Evolutionary conservation across 2,797 vertebrate genomes (phyloP).

Genomic region (Apodemus agrarius): DNA sequence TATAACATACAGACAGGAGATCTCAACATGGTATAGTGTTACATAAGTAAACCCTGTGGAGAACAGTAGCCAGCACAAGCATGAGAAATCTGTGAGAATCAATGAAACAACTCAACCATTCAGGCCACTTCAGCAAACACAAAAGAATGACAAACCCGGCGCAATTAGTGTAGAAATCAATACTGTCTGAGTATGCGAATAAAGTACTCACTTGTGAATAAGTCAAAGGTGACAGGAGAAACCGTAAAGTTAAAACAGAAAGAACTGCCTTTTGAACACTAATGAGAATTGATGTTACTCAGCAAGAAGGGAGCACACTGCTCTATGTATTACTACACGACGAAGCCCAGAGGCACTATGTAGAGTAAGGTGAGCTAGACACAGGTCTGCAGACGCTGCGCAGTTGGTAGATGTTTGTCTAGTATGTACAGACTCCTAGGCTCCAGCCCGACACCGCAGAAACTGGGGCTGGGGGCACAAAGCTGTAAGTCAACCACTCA

Average conservation of each 20-base stretch:
- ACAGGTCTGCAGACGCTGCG: not conserved
- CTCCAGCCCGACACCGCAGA: not conserved
- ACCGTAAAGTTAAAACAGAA: not conserved
- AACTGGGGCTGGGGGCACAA: not conserved
- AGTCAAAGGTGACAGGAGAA: conserved; percentile 40
- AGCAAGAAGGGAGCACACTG: not conserved
- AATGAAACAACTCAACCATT: not conserved
- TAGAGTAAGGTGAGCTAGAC: not conserved
- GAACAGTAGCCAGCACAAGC: not conserved
- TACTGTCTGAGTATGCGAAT: not conserved
- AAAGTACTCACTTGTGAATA: conserved; percentile 32
- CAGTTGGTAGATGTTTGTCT: not conserved
- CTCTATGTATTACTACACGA: not conserved
- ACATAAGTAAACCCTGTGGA: not conserved
- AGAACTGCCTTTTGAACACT: conserved; percentile 25
- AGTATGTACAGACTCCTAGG: not conserved
- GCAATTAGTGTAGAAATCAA: conserved; percentile 31
- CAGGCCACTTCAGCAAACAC: not conserved
- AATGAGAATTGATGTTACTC: conserved; percentile 6
- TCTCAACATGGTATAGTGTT: not conserved
- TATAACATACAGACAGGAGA: not conserved
- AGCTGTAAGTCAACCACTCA: not conserved
- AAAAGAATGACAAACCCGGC: conserved; percentile 30
- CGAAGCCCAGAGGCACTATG: not conserved
- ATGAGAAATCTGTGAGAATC: not conserved